phyloP scores from a whole-genome alignment of 1,140 invertebrate species.

The Tachypleus tridentatus region DNA sequence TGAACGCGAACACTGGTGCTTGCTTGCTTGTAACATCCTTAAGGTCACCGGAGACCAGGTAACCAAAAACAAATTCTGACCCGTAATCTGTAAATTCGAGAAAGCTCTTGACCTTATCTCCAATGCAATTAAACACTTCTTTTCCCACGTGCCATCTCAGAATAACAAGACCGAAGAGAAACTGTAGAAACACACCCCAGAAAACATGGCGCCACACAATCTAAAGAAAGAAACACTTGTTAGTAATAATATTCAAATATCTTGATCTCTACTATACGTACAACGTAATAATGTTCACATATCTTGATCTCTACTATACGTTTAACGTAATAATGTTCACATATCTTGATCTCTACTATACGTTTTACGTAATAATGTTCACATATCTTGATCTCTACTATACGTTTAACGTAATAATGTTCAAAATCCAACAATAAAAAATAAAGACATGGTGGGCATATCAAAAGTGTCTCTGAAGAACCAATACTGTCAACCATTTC shows the following conservation, averaged over 20 bases:
- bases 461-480: too few relatives aligned
- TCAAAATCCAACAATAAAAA: too few relatives aligned
- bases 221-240: constrained; percentile 27
- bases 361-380: not conserved
- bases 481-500: too few relatives aligned
- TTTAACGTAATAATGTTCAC: constrained; percentile 6
- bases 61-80: constrained; percentile 72
- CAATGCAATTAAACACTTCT: constrained; percentile 64
- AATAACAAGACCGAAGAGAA: constrained; percentile 70
- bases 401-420: not conserved
- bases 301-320: not conserved
- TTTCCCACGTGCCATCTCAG: constrained; percentile 70
- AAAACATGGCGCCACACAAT: constrained; percentile 64
- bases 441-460: too few relatives aligned
- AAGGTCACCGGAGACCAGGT: constrained; percentile 43
- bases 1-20: constrained; percentile 57
- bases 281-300: constrained; percentile 4
- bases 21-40: constrained; percentile 20
- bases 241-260: constrained; percentile 2
- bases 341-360: not conserved
- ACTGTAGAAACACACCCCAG: constrained; percentile 70
- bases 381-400: not conserved
- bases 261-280: not conserved
- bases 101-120: constrained; percentile 56
- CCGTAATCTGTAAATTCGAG: constrained; percentile 62